Evolutionary conservation across 37 sponge, comb jelly and placozoan species (phyloP).

Genomic region (Beroe ovata): DNA sequence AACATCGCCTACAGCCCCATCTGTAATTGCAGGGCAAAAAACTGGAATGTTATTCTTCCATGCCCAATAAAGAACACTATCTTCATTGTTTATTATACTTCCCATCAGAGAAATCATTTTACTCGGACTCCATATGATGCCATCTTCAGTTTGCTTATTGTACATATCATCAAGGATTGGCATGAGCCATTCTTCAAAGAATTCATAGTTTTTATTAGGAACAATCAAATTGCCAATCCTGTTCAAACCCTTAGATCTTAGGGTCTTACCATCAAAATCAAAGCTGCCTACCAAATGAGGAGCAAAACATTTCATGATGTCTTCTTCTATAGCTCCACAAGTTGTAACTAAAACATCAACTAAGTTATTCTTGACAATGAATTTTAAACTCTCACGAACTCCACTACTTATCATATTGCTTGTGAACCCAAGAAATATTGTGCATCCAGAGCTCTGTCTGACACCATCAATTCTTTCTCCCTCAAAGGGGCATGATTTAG

Average conservation of each 20-base stretch:
- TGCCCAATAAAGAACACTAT: slow-evolving; percentile 96
- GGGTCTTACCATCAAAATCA: slow-evolving; percentile 74
- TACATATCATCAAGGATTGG: slow-evolving; percentile 83
- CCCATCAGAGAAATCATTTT: slow-evolving; percentile 89
- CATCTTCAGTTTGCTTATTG: slow-evolving; percentile 80
- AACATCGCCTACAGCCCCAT: slow-evolving; percentile 95
- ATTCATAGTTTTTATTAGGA: slow-evolving; percentile 92
- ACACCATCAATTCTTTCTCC: slow-evolving; percentile 59
- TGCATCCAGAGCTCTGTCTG: slow-evolving; percentile 82
- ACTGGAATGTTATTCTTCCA: slow-evolving; percentile 98
- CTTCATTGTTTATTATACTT: slow-evolving; percentile 83
- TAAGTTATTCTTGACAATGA: slow-evolving; percentile 89
- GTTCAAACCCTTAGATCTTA: slow-evolving; percentile 86
- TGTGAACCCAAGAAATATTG: slow-evolving; percentile 97
- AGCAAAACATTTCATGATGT: slow-evolving; percentile 96
- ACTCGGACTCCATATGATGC: slow-evolving; percentile 85
- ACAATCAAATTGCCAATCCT: slow-evolving; percentile 92
- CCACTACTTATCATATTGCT: slow-evolving; percentile 95
- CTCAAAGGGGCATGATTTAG: background rate
- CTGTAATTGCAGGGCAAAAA: slow-evolving; percentile 96
- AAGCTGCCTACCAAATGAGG: slow-evolving; percentile 89
- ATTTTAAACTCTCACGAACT: slow-evolving; percentile 81
- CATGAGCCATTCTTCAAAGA: slow-evolving; percentile 94
- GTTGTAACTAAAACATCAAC: slow-evolving; percentile 94
- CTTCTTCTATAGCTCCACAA: slow-evolving; percentile 97